These are phyloP conservation scores for Gopherus flavomarginatus DNA, from an alignment of 2,113 vertebrate species.

Conservation along the genomic window DNA sequence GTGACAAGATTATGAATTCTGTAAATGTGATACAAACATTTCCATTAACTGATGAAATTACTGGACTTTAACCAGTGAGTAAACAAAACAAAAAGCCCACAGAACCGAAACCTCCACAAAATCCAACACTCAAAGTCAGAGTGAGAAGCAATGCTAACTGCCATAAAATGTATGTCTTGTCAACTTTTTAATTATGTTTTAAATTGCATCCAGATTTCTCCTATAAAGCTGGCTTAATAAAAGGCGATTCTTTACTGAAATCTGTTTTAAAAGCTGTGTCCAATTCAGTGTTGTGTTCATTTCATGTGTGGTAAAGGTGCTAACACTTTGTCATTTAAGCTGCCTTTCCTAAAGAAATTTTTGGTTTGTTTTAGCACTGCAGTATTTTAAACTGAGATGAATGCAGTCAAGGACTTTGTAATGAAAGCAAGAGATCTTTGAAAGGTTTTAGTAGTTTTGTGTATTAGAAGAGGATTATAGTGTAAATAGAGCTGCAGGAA, in stretches of 20 bases:
- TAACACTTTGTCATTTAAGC: slow-evolving; percentile 22
- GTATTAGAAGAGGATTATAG: slow-evolving; percentile 34
- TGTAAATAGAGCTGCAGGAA: slow-evolving; percentile 35
- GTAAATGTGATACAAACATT: not conserved
- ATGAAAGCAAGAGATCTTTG: slow-evolving; percentile 17
- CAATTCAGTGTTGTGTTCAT: not conserved
- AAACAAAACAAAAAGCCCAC: not conserved
- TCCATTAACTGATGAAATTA: not conserved
- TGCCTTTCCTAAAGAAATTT: slow-evolving; percentile 34
- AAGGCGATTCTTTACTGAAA: not conserved
- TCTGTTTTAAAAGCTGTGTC: not conserved
- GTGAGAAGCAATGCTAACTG: not conserved
- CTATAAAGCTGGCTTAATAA: not conserved
- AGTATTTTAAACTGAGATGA: slow-evolving; percentile 34
- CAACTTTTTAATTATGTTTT: slow-evolving; percentile 16
- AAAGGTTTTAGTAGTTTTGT: slow-evolving; percentile 42
- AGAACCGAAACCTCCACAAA: not conserved
- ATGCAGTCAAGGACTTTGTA: slow-evolving; percentile 42
- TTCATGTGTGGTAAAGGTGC: slow-evolving; percentile 20
- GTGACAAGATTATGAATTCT: not conserved
- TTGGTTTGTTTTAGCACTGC: slow-evolving; percentile 32
- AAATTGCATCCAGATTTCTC: not conserved
- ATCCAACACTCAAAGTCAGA: not conserved
- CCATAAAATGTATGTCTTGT: not conserved
- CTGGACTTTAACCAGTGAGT: not conserved